These are phyloP conservation scores for Napeogenes sylphis DNA, from an alignment of 2,888 invertebrate species.

Conservation along the genomic window DNA sequence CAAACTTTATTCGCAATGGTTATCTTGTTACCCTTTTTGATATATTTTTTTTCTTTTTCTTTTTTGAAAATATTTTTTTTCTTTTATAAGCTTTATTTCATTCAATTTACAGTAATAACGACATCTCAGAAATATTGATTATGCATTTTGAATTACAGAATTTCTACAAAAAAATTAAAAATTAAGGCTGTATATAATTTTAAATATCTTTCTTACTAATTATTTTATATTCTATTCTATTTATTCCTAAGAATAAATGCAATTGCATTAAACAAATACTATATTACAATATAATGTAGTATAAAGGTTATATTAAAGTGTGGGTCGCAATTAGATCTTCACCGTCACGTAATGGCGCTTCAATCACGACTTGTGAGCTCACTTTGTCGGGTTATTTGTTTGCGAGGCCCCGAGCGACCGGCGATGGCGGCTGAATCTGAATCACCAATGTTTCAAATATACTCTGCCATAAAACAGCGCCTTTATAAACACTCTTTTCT, in stretches of 20 bases:
- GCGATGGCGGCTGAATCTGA: conserved; percentile 50
- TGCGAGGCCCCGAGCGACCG: conserved; percentile 56
- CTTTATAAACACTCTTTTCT: background rate
- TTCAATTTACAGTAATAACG: background rate
- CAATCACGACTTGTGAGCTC: conserved; percentile 51
- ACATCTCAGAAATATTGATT: too few relatives aligned
- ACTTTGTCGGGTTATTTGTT: conserved; percentile 62
- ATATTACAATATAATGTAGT: too few relatives aligned
- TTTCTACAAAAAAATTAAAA: too few relatives aligned
- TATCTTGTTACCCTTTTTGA: conserved; percentile 19
- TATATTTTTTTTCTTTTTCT: conserved; percentile 2
- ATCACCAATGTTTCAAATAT: conserved; percentile 34
- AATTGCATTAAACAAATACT: too few relatives aligned
- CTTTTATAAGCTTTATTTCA: background rate
- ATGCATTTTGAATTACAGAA: background rate
- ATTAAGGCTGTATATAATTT: too few relatives aligned
- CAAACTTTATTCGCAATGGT: conserved; percentile 27
- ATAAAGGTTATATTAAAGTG: background rate
- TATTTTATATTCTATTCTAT: too few relatives aligned
- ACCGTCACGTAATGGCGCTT: conserved; percentile 23
- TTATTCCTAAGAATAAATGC: too few relatives aligned
- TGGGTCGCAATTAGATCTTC: conserved; percentile 8
- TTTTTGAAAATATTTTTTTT: background rate
- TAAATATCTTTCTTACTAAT: too few relatives aligned
- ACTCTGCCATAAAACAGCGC: conserved; percentile 25